Evolutionary conservation across 2,888 invertebrate species (phyloP), one percentile per base, ranked within the genome.

Genomic region (Cantharis nigra): DNA sequence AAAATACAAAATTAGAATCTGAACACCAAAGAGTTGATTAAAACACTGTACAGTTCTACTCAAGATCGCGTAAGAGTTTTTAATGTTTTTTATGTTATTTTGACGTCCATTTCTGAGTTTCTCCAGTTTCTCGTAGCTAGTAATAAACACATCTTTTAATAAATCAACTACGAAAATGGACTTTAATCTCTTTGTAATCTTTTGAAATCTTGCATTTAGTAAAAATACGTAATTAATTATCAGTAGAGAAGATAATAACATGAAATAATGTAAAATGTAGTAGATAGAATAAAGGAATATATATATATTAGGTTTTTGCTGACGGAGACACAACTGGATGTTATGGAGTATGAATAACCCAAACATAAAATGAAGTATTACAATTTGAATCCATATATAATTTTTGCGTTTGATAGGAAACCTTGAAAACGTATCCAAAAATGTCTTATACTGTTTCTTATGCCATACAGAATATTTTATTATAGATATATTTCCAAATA

Each of bases 271-370:
- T 13, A 33, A 33, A 4, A 13, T 4, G 13, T 13, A 33, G 4
- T 11, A 33, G 3, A 33, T 13, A 0, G 33, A 13, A 11, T 33
- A 33, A 13, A 33, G 33, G 3, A 10, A 10, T 13, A 33, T 4
- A 33, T 33, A 4, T 33, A 13, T 1, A n/a, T n/a, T n/a, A 33
- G 33, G 13, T 33, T 0, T 0, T 13, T 33, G 3, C 2, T 4
- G 0, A 13, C 10, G 1, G 0, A 13, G 3, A 13, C 0, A 0
- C 0, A 13, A 1, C 0, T 13, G 13, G 3, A 33, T 13, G 11
- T 33, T 11, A 4, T 33, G 2, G 3, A 33, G 0, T 33, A 33
- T 0, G 13, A 13, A 33, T 13, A 33, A 4, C 3, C 33, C 33
- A 33, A 4, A 33, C 13, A 1, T 13, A 13, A 33, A 13, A 13